Evolutionary conservation across 2,888 invertebrate species (phyloP).

Genomic region (Acanthococcus lagerstroemiae): DNA sequence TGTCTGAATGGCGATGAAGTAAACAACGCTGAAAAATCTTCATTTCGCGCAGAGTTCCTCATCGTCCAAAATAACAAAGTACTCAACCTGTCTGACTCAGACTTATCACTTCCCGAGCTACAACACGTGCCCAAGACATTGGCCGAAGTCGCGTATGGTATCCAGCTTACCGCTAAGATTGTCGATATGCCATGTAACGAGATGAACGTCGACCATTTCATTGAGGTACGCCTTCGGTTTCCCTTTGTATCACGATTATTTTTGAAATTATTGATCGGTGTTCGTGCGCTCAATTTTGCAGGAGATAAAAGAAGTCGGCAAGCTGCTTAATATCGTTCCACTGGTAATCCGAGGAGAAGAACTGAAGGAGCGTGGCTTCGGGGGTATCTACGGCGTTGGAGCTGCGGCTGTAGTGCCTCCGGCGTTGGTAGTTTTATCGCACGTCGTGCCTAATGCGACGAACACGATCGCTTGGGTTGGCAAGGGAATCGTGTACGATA

Average conservation of each 20-base stretch:
- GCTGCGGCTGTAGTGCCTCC: slow-evolving; percentile 47
- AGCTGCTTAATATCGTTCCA: slow-evolving; percentile 54
- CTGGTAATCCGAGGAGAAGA: slow-evolving; percentile 70
- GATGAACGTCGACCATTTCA: slow-evolving; percentile 70
- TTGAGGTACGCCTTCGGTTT: slow-evolving; percentile 48
- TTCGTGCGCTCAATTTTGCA: slow-evolving; percentile 40
- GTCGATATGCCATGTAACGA: slow-evolving; percentile 78
- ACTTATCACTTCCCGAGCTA: slow-evolving; percentile 40
- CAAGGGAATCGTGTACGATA: slow-evolving; percentile 89
- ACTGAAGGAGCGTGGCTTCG: slow-evolving; percentile 63
- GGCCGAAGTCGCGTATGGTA: slow-evolving; percentile 51
- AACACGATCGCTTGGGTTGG: slow-evolving; percentile 76
- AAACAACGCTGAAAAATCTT: slow-evolving; percentile 38
- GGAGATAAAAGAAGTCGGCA: slow-evolving; percentile 58
- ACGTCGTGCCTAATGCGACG: slow-evolving; percentile 50
- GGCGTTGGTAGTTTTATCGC: slow-evolving; percentile 58
- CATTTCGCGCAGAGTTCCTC: slow-evolving; percentile 49
- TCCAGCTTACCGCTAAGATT: slow-evolving; percentile 65
- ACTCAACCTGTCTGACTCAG: slow-evolving; percentile 1
- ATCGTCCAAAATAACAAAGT: slow-evolving; percentile 40
- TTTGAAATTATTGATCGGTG: background rate
- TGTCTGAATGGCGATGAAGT: slow-evolving; percentile 13
- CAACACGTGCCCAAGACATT: slow-evolving; percentile 48
- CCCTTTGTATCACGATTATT: background rate
- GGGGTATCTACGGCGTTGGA: slow-evolving; percentile 81